Conservation (phyloP, 2,888 invertebrate genomes). For the Acronicta alni region DNA sequence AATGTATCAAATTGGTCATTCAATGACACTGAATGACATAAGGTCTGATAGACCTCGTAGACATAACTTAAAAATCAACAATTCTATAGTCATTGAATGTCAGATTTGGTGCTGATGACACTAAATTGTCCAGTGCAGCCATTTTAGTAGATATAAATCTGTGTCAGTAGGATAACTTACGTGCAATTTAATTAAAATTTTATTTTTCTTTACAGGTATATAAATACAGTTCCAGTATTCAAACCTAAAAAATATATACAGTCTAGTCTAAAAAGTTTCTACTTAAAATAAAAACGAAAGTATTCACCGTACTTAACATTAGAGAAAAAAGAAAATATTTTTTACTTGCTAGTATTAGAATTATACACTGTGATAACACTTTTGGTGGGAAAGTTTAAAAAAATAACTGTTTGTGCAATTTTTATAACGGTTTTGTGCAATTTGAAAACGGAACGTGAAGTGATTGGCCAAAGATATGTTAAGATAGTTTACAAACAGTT, state of each 20-base stretch:
- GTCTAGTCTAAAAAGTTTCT: slow-evolving; percentile 87
- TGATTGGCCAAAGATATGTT: slow-evolving; percentile 59
- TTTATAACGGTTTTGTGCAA: slow-evolving; percentile 69
- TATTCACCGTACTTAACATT: slow-evolving; percentile 82
- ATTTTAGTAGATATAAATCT: no score
- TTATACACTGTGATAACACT: slow-evolving; percentile 71
- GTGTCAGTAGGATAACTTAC: no score
- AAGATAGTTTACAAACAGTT: slow-evolving; percentile 49
- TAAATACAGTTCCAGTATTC: slow-evolving; percentile 75
- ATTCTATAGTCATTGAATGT: no score
- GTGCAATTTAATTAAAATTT: background rate
- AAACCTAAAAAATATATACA: slow-evolving; percentile 64
- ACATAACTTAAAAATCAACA: no score
- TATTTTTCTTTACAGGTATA: slow-evolving; percentile 69
- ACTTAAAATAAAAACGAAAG: slow-evolving; percentile 69
- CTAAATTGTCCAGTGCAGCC: no score
- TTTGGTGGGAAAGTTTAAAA: slow-evolving; percentile 36
- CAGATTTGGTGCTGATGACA: no score
- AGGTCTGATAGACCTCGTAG: no score
- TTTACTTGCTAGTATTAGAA: slow-evolving; percentile 55
- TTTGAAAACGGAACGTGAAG: slow-evolving; percentile 25
- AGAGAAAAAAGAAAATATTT: slow-evolving; percentile 48
- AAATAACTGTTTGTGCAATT: slow-evolving; percentile 60
- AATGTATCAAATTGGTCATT: no score
- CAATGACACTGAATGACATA: no score